Conservation (phyloP, 2,888 invertebrate species). For the Diachrysia chrysitis region DNA sequence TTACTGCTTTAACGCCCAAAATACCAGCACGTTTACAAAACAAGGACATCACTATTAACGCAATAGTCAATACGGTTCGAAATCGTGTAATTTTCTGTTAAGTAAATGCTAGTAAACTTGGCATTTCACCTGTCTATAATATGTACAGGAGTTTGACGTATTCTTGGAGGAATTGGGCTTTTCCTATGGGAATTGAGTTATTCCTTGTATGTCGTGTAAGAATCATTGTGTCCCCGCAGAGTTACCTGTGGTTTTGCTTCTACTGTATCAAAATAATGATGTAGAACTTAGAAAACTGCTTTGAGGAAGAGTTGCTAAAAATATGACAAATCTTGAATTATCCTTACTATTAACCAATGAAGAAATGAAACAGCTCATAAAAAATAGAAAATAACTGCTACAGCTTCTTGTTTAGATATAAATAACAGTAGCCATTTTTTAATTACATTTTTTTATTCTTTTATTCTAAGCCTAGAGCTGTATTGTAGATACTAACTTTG, state of each 20-base stretch:
- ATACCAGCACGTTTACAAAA: not conserved
- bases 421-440: too few species aligned
- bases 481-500: too few species aligned
- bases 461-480: too few species aligned
- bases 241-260: slow-evolving; percentile 27
- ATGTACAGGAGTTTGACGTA: slow-evolving; percentile 59
- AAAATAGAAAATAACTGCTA: too few species aligned
- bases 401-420: too few species aligned
- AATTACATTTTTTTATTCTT: too few species aligned
- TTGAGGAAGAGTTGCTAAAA: not conserved
- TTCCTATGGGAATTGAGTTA: slow-evolving; percentile 54
- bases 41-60: not conserved
- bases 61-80: not conserved
- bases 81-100: slow-evolving; percentile 7
- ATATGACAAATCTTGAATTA: not conserved
- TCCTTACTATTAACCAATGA: not conserved
- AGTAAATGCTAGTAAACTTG: not conserved
- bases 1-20: not conserved
- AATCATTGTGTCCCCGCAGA: slow-evolving; percentile 22
- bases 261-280: slow-evolving; percentile 14
- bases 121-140: slow-evolving; percentile 50
- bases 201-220: slow-evolving; percentile 29
- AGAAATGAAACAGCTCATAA: too few species aligned
- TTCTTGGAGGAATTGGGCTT: slow-evolving; percentile 44
- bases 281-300: not conserved